Conservation (phyloP, 2,888 invertebrate genomes). For the Tenthredo distinguenda region DNA sequence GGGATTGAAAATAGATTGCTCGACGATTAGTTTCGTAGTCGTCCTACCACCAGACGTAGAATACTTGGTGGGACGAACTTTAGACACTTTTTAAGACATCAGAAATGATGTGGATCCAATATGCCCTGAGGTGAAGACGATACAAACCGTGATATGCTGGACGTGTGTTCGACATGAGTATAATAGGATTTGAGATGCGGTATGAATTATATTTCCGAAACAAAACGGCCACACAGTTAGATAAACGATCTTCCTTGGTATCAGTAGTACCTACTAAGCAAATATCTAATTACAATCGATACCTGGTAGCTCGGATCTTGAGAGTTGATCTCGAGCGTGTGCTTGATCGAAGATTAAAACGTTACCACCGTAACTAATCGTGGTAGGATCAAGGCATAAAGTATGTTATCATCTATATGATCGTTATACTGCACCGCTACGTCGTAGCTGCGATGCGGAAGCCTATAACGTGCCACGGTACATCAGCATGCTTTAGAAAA, state of each 20-base stretch:
- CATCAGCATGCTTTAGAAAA: constrained; percentile 64
- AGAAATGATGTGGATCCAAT: too few species aligned
- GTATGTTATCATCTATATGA: constrained; percentile 28
- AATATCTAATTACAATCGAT: constrained; percentile 17
- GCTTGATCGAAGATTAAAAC: constrained; percentile 32
- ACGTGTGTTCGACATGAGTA: not conserved
- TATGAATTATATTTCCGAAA: not conserved
- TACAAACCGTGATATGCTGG: not conserved
- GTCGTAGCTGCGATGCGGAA: not conserved
- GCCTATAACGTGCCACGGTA: constrained; percentile 46
- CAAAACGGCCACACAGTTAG: not conserved
- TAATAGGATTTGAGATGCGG: not conserved
- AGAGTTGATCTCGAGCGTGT: constrained; percentile 25
- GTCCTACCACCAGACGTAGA: not conserved
- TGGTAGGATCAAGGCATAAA: constrained; percentile 2
- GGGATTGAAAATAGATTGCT: not conserved
- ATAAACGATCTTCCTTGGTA: not conserved
- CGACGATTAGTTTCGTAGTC: not conserved
- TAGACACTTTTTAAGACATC: not conserved
- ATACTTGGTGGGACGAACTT: not conserved
- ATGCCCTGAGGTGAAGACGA: not conserved
- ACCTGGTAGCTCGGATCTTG: not conserved
- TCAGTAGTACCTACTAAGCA: not conserved
- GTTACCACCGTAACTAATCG: constrained; percentile 28
- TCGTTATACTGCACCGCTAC: not conserved